Percentiles rank a stretch among this genome's conserved stretches.
These are phyloP conservation scores for Porites australiensis DNA, from an alignment of 64 coral and sea anemone species.

Conservation along the genomic window DNA sequence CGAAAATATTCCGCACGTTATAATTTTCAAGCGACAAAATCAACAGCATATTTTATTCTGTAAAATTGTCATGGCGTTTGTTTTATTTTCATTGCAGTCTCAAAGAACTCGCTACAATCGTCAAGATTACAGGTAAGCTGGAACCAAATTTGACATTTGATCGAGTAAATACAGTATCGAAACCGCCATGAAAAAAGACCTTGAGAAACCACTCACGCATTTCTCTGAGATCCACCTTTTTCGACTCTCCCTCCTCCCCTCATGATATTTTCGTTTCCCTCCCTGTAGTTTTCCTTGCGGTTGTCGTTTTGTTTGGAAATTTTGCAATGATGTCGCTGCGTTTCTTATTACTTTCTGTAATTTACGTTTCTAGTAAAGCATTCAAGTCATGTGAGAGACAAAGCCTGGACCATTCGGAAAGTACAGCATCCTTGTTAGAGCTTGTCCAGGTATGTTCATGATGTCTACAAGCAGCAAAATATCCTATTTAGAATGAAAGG, in stretches of 20 bases:
- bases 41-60: too few relatives aligned
- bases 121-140: conserved; percentile 65
- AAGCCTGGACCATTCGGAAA: conserved; percentile 74
- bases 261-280: too few relatives aligned
- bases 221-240: too few relatives aligned
- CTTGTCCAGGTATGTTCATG: conserved; percentile 76
- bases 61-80: not conserved
- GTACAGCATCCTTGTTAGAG: conserved; percentile 62
- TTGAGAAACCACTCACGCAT: too few relatives aligned
- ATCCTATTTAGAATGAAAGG: too few relatives aligned
- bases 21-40: too few relatives aligned
- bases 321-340: not conserved
- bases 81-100: conserved; percentile 37
- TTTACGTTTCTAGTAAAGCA: conserved; percentile 51
- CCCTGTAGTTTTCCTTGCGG: not conserved
- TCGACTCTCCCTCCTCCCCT: too few relatives aligned
- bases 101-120: conserved; percentile 74
- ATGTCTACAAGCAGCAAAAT: not conserved
- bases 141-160: not conserved
- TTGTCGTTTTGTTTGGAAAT: too few relatives aligned
- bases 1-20: too few relatives aligned
- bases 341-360: not conserved
- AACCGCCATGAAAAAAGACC: too few relatives aligned
- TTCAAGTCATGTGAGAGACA: conserved; percentile 48
- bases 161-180: not conserved